Evolutionary conservation across 2,888 invertebrate species (phyloP).

Genomic region (Parnassius glacialis): DNA sequence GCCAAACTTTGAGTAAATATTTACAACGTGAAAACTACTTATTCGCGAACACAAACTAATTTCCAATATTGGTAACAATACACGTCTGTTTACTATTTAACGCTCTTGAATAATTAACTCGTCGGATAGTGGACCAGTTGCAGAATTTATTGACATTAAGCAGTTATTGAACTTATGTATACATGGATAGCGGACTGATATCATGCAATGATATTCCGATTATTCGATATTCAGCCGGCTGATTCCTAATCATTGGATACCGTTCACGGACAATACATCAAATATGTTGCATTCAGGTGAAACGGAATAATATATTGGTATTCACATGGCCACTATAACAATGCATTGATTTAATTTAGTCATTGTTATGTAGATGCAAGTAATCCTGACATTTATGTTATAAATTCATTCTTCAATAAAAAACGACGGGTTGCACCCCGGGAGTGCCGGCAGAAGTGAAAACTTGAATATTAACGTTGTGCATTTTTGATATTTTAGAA

Average conservation of each 20-base stretch:
- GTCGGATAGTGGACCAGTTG: slow-evolving; percentile 14
- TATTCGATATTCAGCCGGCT: slow-evolving; percentile 17
- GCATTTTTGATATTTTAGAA: no score
- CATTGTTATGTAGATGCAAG: no score
- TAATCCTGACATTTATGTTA: no score
- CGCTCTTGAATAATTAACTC: slow-evolving; percentile 27
- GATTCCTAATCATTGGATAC: slow-evolving; percentile 35
- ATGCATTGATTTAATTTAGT: no score
- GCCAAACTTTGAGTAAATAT: slow-evolving; percentile 28
- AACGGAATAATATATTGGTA: slow-evolving; percentile 27
- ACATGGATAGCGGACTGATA: slow-evolving; percentile 20
- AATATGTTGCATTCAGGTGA: slow-evolving; percentile 38
- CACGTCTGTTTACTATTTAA: slow-evolving; percentile 27
- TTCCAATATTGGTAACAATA: slow-evolving; percentile 31
- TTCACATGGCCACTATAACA: no score
- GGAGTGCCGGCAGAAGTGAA: no score
- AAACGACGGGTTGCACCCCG: no score
- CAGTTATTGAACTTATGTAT: slow-evolving; percentile 14
- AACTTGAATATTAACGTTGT: no score
- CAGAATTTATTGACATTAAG: slow-evolving; percentile 22
- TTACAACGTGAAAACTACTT: slow-evolving; percentile 21
- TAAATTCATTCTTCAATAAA: no score
- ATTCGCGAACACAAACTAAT: slow-evolving; percentile 27
- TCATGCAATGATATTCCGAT: slow-evolving; percentile 22
- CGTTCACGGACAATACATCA: slow-evolving; percentile 26